Conservation (phyloP, 2,888 invertebrate genomes). For the Podabrus alpinus region DNA sequence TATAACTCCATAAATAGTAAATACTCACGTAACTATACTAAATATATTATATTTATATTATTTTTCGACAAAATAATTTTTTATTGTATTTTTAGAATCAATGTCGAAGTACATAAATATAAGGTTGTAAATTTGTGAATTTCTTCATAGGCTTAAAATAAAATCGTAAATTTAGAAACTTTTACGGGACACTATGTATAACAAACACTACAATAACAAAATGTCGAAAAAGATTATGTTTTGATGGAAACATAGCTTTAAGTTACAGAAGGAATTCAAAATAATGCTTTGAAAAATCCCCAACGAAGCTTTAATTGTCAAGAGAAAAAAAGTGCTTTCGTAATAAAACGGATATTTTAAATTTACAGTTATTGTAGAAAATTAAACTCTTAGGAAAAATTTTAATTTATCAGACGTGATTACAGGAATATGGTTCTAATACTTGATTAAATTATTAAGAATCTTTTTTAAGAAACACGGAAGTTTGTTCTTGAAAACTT, state of each 20-base stretch:
- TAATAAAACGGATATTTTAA: not conserved
- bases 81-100: no score
- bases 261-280: not conserved
- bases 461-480: not conserved
- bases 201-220: not conserved
- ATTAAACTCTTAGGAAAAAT: no score
- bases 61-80: no score
- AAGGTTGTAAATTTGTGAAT: no score
- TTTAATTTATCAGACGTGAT: not conserved
- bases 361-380: not conserved
- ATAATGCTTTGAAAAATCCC: not conserved
- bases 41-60: no score
- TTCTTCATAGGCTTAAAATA: not conserved
- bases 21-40: no score
- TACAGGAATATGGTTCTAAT: not conserved
- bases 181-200: not conserved
- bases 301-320: not conserved
- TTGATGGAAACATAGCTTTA: no score
- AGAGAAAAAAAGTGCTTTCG: not conserved
- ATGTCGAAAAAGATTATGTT: not conserved
- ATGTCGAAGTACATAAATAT: no score
- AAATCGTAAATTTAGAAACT: not conserved
- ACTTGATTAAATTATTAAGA: not conserved
- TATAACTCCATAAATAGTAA: no score
- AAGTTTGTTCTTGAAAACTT: not conserved